Base-by-base conservation (phyloP, 2,888 invertebrate genomes). In the Drosophila formosana region DNA sequence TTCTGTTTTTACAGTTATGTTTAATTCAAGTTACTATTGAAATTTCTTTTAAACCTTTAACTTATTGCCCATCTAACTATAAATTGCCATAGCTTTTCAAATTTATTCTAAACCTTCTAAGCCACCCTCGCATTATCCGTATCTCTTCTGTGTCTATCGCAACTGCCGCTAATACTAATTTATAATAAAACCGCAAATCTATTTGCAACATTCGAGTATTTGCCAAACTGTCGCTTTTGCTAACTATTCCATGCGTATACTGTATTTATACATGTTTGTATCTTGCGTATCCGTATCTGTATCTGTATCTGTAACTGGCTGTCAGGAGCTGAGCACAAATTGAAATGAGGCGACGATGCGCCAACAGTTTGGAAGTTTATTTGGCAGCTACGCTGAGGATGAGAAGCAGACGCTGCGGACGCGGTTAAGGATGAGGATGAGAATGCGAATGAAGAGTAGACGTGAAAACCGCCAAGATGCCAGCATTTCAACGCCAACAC, bases 281-380 rank as follows among this genome's bases (percentile, higher is more conserved):
- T 57, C 57, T 18, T 28, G 34, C 34, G 25, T 62, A 53, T 49
- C 46, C 41, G 25, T 68, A 47, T 63, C 58, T 49, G 43, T 69
- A 66, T 69, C 69, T 77, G 58, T 66, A 57, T 34, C 58, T 58
- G 41, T 37, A 41, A 60, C 76, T 75, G 79, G 65, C 82, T 81
- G 82, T 76, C 82, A 79, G 62, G 58, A 63, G 41, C 60, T 56
- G 60, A 63, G 62, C 66, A 50, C 67, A 80, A 80, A 74, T 72
- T 80, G 76, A 71, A 78, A 62, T 50, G 68, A 86, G 81, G 82
- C 82, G 86, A 81, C 66, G 86, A 86, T 72, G 82, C 80, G 82
- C 80, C 72, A 87, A 84, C 83, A 73, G 75, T 85, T 84, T 84
- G 80, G 84, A 83, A 84, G 84, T 83, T 87, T 83, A 83, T 83